Evolutionary conservation across 2,888 invertebrate species (phyloP), one percentile per base, ranked within the genome.

Genomic region (Bursaphelenchus okinawaensis): DNA sequence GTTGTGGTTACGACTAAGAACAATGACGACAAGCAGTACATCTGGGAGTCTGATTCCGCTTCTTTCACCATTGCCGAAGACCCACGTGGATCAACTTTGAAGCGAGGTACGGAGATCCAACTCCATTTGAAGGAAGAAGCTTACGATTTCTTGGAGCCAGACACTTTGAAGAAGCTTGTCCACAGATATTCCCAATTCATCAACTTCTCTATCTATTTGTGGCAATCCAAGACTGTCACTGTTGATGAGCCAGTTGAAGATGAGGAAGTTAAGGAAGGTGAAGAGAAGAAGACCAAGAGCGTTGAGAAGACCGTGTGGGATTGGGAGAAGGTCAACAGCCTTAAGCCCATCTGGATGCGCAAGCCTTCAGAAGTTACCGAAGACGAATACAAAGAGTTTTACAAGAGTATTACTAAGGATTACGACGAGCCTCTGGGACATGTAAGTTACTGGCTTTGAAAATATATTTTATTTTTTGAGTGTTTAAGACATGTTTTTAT

Each of bases 181-280:
- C 91, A 90, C 86, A 98, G 96, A 85, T 99, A 98, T 86, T 94
- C 94, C 6, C 96, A 99, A 86, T 98, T 99, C 86, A 99, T 99
- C 84, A 98, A 95, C 85, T 99, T 98, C 88, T 92, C 93, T 68
- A 98, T 99, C 84, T 90, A 90, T 85, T 85, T 98, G 84, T 98
- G 95, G 95, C 88, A 90, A 54, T 88, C 88, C 81, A 88, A 88
- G 86, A 89, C 89, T 31, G 88, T 90, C 77, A 89, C 89, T 68
- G 89, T 90, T 58, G 90, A 90, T 80, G 89, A 90, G 75, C 87
- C 88, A 52, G 81, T 85, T 27, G 87, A 87, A 27, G 87, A 87
- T 19, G 87, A 87, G 51, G 86, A 87, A 52, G 85, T 79, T 9
- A 54, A 52, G 27, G 63, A 84, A 24, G 72, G 77, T 12, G 76